These are phyloP conservation scores for Pituophis catenifer DNA, from an alignment of 2,113 vertebrate species.

Conservation along the genomic window DNA sequence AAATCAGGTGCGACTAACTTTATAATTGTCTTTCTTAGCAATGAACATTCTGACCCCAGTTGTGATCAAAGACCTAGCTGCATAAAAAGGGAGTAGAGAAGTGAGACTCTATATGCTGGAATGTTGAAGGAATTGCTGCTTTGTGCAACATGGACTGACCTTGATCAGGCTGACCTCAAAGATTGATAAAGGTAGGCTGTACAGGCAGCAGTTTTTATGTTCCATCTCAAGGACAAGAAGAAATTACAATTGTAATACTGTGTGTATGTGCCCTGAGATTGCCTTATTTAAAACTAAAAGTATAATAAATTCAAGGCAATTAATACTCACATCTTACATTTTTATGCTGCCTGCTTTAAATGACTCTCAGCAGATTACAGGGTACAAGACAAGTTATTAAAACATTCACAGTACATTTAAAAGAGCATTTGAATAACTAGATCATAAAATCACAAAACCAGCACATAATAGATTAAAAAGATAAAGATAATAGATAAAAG, in stretches of 20 bases:
- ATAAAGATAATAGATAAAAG: not conserved
- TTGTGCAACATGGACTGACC: not conserved
- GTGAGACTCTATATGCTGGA: not conserved
- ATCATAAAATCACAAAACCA: not conserved
- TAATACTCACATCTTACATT: not conserved
- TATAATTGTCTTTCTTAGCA: not conserved
- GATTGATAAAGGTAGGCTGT: not conserved
- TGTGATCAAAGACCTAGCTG: not conserved
- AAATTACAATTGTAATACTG: not conserved
- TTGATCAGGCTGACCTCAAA: not conserved
- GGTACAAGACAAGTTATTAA: not conserved
- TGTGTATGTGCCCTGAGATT: constrained; percentile 10
- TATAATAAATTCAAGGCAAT: constrained; percentile 26
- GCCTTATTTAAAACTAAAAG: constrained; percentile 49
- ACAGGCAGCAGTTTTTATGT: not conserved
- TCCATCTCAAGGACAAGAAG: not conserved
- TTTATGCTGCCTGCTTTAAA: not conserved
- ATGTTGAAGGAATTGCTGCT: not conserved
- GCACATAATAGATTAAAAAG: not conserved
- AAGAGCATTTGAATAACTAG: not conserved
- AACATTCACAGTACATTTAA: not conserved
- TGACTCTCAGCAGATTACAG: not conserved
- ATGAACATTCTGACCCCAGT: not conserved
- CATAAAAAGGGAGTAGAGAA: not conserved
- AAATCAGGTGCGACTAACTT: not conserved